phyloP scores from a whole-genome alignment of 2,113 vertebrate genomes.

The Lynx canadensis region DNA sequence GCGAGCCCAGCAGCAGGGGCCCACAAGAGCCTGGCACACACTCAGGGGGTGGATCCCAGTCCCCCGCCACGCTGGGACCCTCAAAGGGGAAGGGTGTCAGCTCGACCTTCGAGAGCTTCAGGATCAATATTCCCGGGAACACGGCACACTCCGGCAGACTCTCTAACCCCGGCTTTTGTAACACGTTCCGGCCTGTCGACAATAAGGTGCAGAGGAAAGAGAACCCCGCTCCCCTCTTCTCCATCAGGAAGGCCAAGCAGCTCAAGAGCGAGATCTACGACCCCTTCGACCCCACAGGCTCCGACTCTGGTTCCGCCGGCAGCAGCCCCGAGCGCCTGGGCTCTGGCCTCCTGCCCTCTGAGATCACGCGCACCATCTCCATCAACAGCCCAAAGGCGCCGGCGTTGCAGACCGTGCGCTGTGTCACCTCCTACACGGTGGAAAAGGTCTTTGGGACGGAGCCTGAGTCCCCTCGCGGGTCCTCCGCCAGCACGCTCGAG shows the following conservation, averaged over 20 bases:
- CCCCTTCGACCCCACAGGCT: slow-evolving; percentile 96
- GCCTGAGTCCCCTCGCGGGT: slow-evolving; percentile 52
- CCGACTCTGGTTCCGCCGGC: slow-evolving; percentile 90
- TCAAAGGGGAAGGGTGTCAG: slow-evolving; percentile 76
- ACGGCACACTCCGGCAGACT: slow-evolving; percentile 87
- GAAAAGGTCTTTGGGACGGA: slow-evolving; percentile 70
- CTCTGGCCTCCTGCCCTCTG: slow-evolving; percentile 78
- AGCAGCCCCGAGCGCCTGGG: slow-evolving; percentile 87
- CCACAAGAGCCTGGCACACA: slow-evolving; percentile 77
- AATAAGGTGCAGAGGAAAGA: slow-evolving; percentile 86
- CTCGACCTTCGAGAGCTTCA: slow-evolving; percentile 91
- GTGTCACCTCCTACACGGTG: slow-evolving; percentile 84
- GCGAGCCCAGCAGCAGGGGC: slow-evolving; percentile 79
- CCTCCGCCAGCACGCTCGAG: neutral
- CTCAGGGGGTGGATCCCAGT: neutral
- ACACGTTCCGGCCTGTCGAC: slow-evolving; percentile 85
- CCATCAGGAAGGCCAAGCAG: slow-evolving; percentile 84
- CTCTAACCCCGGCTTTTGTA: slow-evolving; percentile 84
- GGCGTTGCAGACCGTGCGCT: slow-evolving; percentile 81
- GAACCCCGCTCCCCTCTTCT: slow-evolving; percentile 77
- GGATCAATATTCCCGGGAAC: slow-evolving; percentile 94
- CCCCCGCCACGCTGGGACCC: slow-evolving; percentile 56
- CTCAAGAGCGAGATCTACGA: slow-evolving; percentile 93
- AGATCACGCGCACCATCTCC: slow-evolving; percentile 87
- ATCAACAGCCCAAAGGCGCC: slow-evolving; percentile 84